Percentiles rank a stretch among this genome's conserved stretches.
These are phyloP conservation scores for Cirrhinus molitorella DNA, from an alignment of 2,797 vertebrate genomes.

Conservation along the genomic window DNA sequence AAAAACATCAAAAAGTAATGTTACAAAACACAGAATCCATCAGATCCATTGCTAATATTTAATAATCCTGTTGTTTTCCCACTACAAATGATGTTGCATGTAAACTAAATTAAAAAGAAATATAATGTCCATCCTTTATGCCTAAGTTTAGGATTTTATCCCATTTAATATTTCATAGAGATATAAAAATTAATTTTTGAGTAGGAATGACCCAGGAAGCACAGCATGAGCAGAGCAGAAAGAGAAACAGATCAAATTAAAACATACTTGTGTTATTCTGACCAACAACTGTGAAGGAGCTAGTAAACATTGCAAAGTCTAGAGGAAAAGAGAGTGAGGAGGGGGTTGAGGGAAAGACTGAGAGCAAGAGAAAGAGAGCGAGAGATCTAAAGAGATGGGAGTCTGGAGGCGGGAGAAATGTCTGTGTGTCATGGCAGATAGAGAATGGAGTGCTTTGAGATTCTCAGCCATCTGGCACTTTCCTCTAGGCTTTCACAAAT, in stretches of 20 bases:
- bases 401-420: constrained; percentile 45
- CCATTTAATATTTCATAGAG: neutral
- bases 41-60: neutral
- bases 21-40: neutral
- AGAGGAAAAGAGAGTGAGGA: constrained; percentile 18
- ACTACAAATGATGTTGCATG: neutral
- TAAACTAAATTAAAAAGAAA: neutral
- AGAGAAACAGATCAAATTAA: constrained; percentile 47
- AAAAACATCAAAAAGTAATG: neutral
- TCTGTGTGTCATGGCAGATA: constrained; percentile 47
- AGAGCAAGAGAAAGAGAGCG: constrained; percentile 16
- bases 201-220: neutral
- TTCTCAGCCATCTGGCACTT: constrained; percentile 57
- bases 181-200: neutral
- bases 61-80: neutral
- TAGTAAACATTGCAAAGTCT: constrained; percentile 46
- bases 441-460: constrained; percentile 57
- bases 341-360: constrained; percentile 13
- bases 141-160: neutral
- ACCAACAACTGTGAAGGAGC: constrained; percentile 47
- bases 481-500: constrained; percentile 61
- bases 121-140: neutral
- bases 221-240: constrained; percentile 33
- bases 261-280: constrained; percentile 55
- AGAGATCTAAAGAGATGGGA: constrained; percentile 33